Conservation (phyloP, 2,113 vertebrate species). For the Seriola quinqueradiata region DNA sequence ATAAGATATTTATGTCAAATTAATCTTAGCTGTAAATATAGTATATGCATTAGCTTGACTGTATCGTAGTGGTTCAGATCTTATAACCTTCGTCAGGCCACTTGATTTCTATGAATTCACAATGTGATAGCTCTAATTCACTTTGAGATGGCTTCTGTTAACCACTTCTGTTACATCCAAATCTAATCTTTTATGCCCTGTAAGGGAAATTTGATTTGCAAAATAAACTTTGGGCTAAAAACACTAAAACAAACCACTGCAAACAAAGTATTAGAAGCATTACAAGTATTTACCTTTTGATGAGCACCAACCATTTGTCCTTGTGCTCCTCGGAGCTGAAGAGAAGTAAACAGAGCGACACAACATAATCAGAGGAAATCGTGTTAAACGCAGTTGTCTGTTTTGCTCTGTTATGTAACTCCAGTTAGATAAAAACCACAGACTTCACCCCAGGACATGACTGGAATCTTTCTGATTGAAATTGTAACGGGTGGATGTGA, state of each 20-base stretch:
- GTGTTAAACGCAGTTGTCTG: conserved; percentile 7
- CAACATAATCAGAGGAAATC: conserved; percentile 42
- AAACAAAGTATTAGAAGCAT: neutral
- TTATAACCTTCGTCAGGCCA: neutral
- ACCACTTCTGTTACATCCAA: neutral
- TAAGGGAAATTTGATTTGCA: neutral
- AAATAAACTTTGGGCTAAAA: neutral
- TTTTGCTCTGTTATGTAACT: conserved; percentile 34
- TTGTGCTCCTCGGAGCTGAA: conserved; percentile 91
- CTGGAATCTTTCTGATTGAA: conserved; percentile 51
- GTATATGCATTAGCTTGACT: neutral
- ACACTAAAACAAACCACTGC: neutral
- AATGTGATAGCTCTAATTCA: neutral
- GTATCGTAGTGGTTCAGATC: neutral
- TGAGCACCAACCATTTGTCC: conserved; percentile 91
- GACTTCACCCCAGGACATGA: conserved; percentile 5
- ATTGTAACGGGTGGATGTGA: conserved; percentile 1
- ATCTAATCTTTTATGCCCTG: neutral
- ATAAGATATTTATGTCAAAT: no score
- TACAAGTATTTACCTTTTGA: conserved; percentile 86
- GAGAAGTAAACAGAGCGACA: conserved; percentile 25
- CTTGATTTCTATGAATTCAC: neutral
- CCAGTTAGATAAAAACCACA: conserved; percentile 2
- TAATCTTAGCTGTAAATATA: neutral
- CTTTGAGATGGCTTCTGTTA: neutral